These are phyloP conservation scores for Drosophila sproati DNA, from an alignment of 1,140 invertebrate species.

Conservation along the genomic window DNA sequence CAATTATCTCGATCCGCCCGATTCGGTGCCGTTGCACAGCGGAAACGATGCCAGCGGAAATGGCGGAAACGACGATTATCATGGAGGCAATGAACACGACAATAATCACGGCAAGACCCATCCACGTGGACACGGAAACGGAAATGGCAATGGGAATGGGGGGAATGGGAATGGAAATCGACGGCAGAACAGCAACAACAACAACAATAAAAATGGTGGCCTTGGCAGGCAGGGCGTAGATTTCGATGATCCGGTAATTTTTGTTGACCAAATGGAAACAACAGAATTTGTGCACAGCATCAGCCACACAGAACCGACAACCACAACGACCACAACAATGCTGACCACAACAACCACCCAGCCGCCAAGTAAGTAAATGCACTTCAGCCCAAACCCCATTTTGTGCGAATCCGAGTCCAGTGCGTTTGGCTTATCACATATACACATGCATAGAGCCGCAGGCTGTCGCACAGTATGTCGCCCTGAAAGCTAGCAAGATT, in stretches of 20 bases:
- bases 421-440: neutral
- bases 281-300: slow-evolving; percentile 85
- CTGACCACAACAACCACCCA: slow-evolving; percentile 88
- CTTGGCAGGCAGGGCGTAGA: slow-evolving; percentile 84
- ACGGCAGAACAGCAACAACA: slow-evolving; percentile 55
- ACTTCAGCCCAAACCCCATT: slow-evolving; percentile 43
- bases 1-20: slow-evolving; percentile 84
- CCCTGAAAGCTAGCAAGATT: no score
- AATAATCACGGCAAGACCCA: slow-evolving; percentile 84
- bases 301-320: slow-evolving; percentile 85
- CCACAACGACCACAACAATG: slow-evolving; percentile 85
- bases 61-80: slow-evolving; percentile 85
- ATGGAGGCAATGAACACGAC: slow-evolving; percentile 85
- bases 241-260: slow-evolving; percentile 83
- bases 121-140: slow-evolving; percentile 84
- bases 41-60: slow-evolving; percentile 84
- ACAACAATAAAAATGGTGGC: slow-evolving; percentile 44
- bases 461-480: neutral
- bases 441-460: neutral
- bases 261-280: slow-evolving; percentile 85
- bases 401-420: slow-evolving; percentile 6
- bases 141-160: slow-evolving; percentile 84
- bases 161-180: slow-evolving; percentile 74
- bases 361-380: slow-evolving; percentile 88
- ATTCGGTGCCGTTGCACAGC: slow-evolving; percentile 82